These are phyloP conservation scores for Mobula birostris DNA, from an alignment of 2,113 vertebrate genomes.

Conservation along the genomic window DNA sequence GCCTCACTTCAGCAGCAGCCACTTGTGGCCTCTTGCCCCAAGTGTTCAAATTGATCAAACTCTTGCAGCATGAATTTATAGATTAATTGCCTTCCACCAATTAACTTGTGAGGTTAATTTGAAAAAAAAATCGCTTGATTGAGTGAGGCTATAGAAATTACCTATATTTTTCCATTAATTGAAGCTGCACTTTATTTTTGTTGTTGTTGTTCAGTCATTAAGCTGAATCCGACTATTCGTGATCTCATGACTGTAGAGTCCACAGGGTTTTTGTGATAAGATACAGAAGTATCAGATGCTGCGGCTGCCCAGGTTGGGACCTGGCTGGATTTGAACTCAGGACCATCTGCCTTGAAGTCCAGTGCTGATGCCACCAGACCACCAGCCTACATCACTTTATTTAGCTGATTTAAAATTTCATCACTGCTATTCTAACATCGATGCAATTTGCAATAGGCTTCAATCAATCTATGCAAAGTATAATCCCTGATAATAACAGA, in stretches of 20 bases:
- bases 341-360: too few relatives aligned
- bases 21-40: neutral
- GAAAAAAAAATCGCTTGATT: neutral
- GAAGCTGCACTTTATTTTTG: neutral
- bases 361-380: too few relatives aligned
- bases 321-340: too few relatives aligned
- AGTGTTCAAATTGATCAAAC: neutral
- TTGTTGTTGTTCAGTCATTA: too few relatives aligned
- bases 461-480: neutral
- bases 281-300: too few relatives aligned
- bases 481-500: neutral
- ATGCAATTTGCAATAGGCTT: neutral
- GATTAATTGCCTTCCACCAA: neutral
- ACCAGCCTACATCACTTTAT: too few relatives aligned
- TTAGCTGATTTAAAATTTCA: neutral
- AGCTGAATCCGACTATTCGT: too few relatives aligned
- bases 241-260: too few relatives aligned
- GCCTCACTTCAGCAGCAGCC: neutral
- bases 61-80: neutral
- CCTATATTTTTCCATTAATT: neutral
- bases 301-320: too few relatives aligned
- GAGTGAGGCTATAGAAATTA: neutral
- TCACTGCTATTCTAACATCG: neutral
- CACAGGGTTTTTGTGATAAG: too few relatives aligned
- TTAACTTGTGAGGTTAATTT: neutral